phyloP scores from a whole-genome alignment of 2,113 vertebrate species.

The Nipponia nippon region DNA sequence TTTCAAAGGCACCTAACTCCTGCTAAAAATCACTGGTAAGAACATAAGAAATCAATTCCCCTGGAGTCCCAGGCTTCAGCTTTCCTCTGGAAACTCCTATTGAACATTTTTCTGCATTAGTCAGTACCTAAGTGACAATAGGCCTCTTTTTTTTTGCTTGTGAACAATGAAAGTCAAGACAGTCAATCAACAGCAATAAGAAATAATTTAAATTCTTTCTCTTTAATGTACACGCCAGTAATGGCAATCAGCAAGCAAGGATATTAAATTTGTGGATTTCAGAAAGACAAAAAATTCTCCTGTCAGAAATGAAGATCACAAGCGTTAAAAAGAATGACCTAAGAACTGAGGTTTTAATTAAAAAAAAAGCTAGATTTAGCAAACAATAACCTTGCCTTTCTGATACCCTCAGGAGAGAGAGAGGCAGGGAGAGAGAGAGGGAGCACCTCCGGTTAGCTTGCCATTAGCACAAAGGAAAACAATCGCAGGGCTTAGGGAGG shows the following conservation, averaged over 20 bases:
- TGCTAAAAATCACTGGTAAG: background rate
- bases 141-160: background rate
- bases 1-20: background rate
- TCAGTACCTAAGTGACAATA: background rate
- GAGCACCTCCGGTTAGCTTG: background rate
- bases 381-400: constrained; percentile 8
- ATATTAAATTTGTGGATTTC: background rate
- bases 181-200: background rate
- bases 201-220: background rate
- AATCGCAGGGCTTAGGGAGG: constrained; percentile 39
- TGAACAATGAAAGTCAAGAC: background rate
- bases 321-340: background rate
- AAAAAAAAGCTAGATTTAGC: background rate
- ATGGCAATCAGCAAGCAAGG: background rate
- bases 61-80: background rate
- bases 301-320: background rate
- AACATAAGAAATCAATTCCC: background rate
- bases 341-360: background rate
- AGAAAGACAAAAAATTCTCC: background rate
- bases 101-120: background rate
- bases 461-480: constrained; percentile 43
- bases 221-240: background rate
- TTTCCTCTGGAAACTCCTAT: background rate
- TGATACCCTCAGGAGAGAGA: background rate
- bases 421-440: background rate